Evolutionary conservation across 1,140 invertebrate species (phyloP), one percentile per base, ranked within the genome.

Genomic region (Goniozus legneri): DNA sequence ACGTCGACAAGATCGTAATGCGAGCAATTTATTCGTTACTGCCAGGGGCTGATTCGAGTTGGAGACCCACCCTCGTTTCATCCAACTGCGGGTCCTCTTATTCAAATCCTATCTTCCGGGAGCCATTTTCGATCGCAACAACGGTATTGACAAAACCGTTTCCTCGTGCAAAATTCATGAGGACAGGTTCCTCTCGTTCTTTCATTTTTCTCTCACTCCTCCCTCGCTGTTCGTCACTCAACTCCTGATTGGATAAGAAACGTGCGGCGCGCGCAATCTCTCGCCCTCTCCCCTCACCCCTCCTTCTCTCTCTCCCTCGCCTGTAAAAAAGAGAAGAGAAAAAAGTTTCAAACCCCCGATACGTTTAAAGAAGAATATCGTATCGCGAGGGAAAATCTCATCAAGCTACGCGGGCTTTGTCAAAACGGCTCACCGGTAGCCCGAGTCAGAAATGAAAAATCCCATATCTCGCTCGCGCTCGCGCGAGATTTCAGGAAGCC

Each of bases 71-170:
- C 51, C 49, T 44, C 47, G 58, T 61, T 51, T 4, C 10, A 4
- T 27, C 55, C 57, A 47, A 52, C 42, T 42, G 35, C 42, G 20
- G 50, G 60, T 19, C 57, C 58, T 58, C 57, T 66, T 66, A 67
- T 67, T 67, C 62, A 67, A 67, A 67, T 67, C 60, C 51, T 55
- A 65, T 60, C 58, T 65, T 62, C 60, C 60, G 60, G 54, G 53
- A 62, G 62, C 60, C 61, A 67, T 67, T 67, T 65, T 64, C 64
- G 64, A 67, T 67, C 63, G 59, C 64, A 65, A 65, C 60, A 65
- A 58, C 52, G 56, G 56, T 64, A 67, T 65, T 65, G 64, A 67
- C 64, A 64, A 65, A 67, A 67, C 61, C 62, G 55, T 56, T 63
- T 50, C 55, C 51, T 65, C 60, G 62, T 67, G 59, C 33, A 65